Evolutionary conservation across 1,140 invertebrate species (phyloP).

Genomic region (Colletes gigas): DNA sequence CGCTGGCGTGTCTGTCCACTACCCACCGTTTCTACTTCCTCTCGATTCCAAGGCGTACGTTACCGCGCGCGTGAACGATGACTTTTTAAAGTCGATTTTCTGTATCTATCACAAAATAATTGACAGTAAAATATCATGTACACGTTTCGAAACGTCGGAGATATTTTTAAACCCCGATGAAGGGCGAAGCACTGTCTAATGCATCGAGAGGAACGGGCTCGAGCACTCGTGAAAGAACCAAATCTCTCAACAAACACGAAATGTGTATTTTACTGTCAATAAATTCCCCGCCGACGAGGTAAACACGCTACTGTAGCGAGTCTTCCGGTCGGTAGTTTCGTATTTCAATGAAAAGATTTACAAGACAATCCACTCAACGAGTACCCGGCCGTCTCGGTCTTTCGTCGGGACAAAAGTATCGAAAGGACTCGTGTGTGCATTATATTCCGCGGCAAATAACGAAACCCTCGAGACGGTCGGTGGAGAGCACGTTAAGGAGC

Average conservation of each 20-base stretch:
- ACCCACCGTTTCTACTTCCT: too few relatives aligned
- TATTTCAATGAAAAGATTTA: conserved; percentile 40
- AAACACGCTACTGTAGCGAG: conserved; percentile 9
- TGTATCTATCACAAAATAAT: too few relatives aligned
- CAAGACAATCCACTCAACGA: conserved; percentile 24
- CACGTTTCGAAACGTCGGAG: too few relatives aligned
- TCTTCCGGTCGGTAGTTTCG: conserved; percentile 1
- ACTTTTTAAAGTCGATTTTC: too few relatives aligned
- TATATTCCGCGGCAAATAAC: background rate
- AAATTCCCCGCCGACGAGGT: conserved; percentile 12
- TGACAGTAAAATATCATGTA: too few relatives aligned
- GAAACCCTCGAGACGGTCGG: background rate
- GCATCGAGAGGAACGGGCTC: background rate
- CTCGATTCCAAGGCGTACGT: too few relatives aligned
- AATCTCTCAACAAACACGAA: conserved; percentile 4
- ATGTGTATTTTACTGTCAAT: conserved; percentile 9
- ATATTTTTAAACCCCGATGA: too few relatives aligned
- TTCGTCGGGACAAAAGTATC: conserved; percentile 4
- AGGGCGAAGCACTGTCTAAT: too few relatives aligned
- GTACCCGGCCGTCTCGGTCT: background rate
- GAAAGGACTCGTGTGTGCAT: background rate
- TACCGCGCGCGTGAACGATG: too few relatives aligned
- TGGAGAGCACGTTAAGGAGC: background rate
- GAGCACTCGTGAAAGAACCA: background rate
- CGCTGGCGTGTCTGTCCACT: too few relatives aligned